These are phyloP conservation scores for Drosophila novamexicana DNA, from an alignment of 1,140 invertebrate genomes.

Conservation along the genomic window DNA sequence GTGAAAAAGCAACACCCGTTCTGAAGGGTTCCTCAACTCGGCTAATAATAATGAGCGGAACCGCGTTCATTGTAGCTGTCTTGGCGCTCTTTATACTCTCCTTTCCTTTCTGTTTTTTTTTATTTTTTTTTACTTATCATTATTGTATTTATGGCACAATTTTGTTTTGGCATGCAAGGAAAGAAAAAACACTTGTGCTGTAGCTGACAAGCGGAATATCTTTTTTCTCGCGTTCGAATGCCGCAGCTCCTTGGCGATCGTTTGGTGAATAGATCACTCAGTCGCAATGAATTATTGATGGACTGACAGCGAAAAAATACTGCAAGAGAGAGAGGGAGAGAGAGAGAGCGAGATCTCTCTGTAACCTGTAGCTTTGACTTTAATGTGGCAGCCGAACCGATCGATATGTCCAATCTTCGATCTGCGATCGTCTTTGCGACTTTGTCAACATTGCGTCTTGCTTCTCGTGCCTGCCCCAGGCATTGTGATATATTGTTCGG, in stretches of 20 bases:
- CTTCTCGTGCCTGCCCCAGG: background rate
- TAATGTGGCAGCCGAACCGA: constrained; percentile 48
- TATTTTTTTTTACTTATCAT: constrained; percentile 53
- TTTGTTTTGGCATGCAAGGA: constrained; percentile 52
- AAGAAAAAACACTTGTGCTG: constrained; percentile 66
- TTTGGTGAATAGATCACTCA: constrained; percentile 73
- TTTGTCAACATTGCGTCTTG: constrained; percentile 46
- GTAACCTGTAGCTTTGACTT: constrained; percentile 33
- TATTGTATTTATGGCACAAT: constrained; percentile 81
- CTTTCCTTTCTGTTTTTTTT: constrained; percentile 3
- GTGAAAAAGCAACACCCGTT: constrained; percentile 73
- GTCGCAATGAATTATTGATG: constrained; percentile 79
- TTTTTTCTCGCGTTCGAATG: constrained; percentile 74
- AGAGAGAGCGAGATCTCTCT: background rate
- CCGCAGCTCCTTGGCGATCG: constrained; percentile 32
- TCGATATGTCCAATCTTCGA: constrained; percentile 37
- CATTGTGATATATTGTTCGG: constrained; percentile 79
- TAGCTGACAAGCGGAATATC: constrained; percentile 78
- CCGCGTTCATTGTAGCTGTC: constrained; percentile 56
- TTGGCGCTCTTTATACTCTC: background rate
- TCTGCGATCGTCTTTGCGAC: constrained; percentile 39
- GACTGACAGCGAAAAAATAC: constrained; percentile 42
- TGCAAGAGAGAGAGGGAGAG: background rate
- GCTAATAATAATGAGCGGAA: constrained; percentile 75
- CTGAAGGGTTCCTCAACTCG: constrained; percentile 72